A percentile compares a stretch with the other conserved stretches of the same genome.
These are phyloP conservation scores for Parauchenoglanis punctatus DNA, from an alignment of 2,797 vertebrate species.

Conservation along the genomic window DNA sequence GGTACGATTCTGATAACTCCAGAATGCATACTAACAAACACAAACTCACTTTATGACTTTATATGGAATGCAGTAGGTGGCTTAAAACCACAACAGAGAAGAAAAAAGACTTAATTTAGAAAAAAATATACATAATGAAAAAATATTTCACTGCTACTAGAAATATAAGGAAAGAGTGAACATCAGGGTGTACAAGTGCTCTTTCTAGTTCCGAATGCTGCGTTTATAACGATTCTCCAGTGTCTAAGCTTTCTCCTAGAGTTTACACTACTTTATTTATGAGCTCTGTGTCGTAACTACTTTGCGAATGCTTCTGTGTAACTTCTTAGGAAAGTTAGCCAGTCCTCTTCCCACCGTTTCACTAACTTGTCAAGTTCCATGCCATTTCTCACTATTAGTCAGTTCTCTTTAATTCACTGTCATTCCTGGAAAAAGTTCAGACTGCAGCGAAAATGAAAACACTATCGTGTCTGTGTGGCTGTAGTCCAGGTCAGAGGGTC, in stretches of 20 bases:
- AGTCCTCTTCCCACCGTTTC: background rate
- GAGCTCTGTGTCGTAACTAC: background rate
- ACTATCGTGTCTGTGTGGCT: constrained; percentile 4
- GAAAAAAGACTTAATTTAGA: background rate
- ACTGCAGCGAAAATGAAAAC: constrained; percentile 22
- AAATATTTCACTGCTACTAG: background rate
- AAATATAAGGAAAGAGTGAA: background rate
- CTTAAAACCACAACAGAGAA: background rate
- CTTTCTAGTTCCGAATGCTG: background rate
- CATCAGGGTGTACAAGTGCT: background rate
- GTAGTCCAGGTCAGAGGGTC: constrained; percentile 37
- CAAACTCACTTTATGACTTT: background rate
- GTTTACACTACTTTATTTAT: background rate
- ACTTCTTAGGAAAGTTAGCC: background rate
- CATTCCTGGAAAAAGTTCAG: constrained; percentile 6
- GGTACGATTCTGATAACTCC: constrained; percentile 67
- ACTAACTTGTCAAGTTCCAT: background rate
- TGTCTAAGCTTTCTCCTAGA: background rate
- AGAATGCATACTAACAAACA: background rate
- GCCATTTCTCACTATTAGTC: background rate
- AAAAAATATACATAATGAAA: background rate
- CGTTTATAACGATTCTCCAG: background rate
- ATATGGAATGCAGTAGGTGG: too few species aligned
- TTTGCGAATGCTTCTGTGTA: background rate
- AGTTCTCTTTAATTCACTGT: background rate